Base-by-base conservation (phyloP, 92 coral and sea anemone genomes). In the Scolanthus callimorphus region DNA sequence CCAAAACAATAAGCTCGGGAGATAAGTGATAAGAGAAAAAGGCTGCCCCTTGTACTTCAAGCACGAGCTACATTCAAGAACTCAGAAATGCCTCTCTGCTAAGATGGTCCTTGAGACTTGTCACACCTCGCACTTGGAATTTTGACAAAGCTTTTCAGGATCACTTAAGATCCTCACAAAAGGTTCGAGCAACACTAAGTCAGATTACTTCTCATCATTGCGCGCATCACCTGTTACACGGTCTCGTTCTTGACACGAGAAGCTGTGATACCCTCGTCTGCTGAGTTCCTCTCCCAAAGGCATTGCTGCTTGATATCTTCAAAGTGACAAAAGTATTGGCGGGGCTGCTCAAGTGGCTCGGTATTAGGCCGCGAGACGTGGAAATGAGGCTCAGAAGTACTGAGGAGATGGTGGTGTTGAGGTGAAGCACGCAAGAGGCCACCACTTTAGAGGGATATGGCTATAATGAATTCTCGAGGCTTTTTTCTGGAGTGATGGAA, bases 231-330 rank as follows among this genome's bases (percentile, higher is more conserved):
- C 41, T 88, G 95, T 59, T 78, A 73, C 84, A 39, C 87, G 87
- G n/a, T n/a, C n/a, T n/a, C n/a, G n/a, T 47, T 86, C 95, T 57
- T 72, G 96, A 88, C 96, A 88, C 79, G 85, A 88, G 80, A 67
- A 87, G 59, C 70, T 73, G 77, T 71, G 85, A 71, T 80, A 88
- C 28, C 46, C 51, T 41, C 54, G 39, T 19, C 47, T 41, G 21
- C 62, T 6, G 23, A 20, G 12, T 46, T 46, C 91, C 49, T 79
- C 76, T 72, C 90, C 86, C 51, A 68, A 79, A 59, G 86, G 83
- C 89, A 84, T 83, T 34, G 46, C 52, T 22, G 51, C 47, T n/a
- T n/a, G n/a, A n/a, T n/a, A 55, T 31, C 38, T 55, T 49, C 59
- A 55, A 29, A 22, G 25, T 27, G 23, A 11, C 47, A 48, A 31